Evolutionary conservation across 1,140 invertebrate species (phyloP).

Genomic region (Pteromalus puparum): DNA sequence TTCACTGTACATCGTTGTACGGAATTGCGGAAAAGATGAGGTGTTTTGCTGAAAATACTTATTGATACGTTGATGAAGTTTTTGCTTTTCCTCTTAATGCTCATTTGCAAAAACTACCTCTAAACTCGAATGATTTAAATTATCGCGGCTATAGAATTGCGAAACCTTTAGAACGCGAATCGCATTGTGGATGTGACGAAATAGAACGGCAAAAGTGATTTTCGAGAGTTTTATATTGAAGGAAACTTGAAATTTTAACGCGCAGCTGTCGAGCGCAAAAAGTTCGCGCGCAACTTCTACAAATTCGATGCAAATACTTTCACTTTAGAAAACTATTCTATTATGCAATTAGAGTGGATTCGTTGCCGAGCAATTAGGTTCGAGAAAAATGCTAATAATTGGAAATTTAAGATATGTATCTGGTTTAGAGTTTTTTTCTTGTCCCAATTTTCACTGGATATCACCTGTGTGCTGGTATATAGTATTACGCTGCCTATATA

Average conservation of each 20-base stretch:
- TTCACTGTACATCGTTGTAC: not conserved
- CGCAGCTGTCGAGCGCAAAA: not conserved
- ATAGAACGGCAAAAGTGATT: not conserved
- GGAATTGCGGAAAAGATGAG: too few species aligned
- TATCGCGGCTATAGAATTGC: too few species aligned
- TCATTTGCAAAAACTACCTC: not conserved
- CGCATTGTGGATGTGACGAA: too few species aligned
- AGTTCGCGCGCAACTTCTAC: not conserved
- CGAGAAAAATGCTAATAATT: slow-evolving; percentile 4
- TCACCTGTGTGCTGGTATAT: too few species aligned
- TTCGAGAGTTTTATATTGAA: not conserved
- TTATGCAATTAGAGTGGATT: slow-evolving; percentile 34
- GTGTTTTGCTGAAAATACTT: not conserved
- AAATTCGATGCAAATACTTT: slow-evolving; percentile 32
- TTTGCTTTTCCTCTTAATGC: not conserved
- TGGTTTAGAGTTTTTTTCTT: not conserved
- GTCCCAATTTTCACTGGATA: not conserved
- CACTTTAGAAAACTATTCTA: slow-evolving; percentile 44
- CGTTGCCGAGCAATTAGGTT: slow-evolving; percentile 11
- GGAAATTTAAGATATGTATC: slow-evolving; percentile 7
- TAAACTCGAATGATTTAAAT: too few species aligned
- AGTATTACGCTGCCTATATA: too few species aligned
- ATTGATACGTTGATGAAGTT: not conserved
- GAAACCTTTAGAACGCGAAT: too few species aligned
- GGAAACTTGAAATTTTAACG: not conserved